Percentiles rank a stretch among this genome's conserved stretches.
These are phyloP conservation scores for Sapayoa aenigma DNA, from an alignment of 2,113 vertebrate genomes.

Conservation along the genomic window DNA sequence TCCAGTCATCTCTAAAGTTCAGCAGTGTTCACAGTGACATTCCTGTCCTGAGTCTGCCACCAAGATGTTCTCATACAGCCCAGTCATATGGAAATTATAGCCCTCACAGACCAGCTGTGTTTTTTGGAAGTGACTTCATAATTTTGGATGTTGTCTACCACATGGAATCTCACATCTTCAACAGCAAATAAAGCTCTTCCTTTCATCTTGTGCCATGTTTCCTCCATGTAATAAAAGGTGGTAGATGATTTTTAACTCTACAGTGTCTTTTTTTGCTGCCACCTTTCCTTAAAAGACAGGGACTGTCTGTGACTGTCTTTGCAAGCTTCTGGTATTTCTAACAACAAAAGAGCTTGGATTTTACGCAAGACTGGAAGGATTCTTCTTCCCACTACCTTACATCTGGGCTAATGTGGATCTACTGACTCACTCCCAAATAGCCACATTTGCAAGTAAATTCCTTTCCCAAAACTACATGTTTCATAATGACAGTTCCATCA, in stretches of 20 bases:
- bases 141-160: constrained; percentile 42
- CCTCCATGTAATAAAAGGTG: constrained; percentile 28
- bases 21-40: constrained; percentile 16
- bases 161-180: constrained; percentile 42
- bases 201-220: constrained; percentile 46
- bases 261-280: background rate
- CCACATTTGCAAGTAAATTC: background rate
- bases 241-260: constrained; percentile 5
- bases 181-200: constrained; percentile 52
- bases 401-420: background rate
- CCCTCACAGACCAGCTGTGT: constrained; percentile 45
- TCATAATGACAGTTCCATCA: background rate
- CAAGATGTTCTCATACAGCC: constrained; percentile 17
- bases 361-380: background rate
- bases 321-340: background rate
- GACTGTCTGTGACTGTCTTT: background rate
- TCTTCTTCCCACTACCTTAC: background rate
- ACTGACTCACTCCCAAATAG: background rate
- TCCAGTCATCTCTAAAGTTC: background rate
- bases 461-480: background rate
- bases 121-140: constrained; percentile 56
- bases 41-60: constrained; percentile 26
- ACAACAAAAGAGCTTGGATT: background rate
- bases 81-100: constrained; percentile 46
- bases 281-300: background rate